Evolutionary conservation across 1,140 invertebrate genomes (phyloP).

Genomic region (Dryas iulia): DNA sequence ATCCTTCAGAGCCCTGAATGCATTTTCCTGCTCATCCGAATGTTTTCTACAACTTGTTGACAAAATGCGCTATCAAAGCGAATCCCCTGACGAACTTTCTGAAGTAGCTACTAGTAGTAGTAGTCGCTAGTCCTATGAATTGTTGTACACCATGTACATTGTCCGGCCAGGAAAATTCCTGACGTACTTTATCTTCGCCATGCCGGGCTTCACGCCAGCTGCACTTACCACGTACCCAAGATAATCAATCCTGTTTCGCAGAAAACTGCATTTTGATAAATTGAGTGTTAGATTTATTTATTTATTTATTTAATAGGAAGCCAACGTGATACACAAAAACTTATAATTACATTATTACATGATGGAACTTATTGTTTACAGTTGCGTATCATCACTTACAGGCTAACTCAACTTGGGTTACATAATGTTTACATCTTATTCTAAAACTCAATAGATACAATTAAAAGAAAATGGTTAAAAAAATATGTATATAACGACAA

Average conservation of each 20-base stretch:
- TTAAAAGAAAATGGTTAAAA: too few relatives aligned
- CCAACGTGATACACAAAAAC: too few relatives aligned
- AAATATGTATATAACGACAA: too few relatives aligned
- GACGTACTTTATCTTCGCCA: constrained; percentile 13
- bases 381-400: too few relatives aligned
- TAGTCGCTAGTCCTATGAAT: constrained; percentile 28
- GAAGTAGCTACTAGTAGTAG: too few relatives aligned
- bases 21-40: constrained; percentile 5
- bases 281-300: constrained; percentile 20
- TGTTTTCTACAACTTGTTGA: constrained; percentile 39
- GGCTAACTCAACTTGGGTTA: too few relatives aligned
- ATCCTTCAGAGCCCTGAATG: too few relatives aligned
- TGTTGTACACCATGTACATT: constrained; percentile 29
- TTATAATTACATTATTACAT: too few relatives aligned
- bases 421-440: too few relatives aligned
- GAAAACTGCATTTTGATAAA: constrained; percentile 14
- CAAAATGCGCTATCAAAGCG: constrained; percentile 36
- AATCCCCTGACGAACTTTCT: constrained; percentile 34
- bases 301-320: too few relatives aligned
- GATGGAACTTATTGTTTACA: too few relatives aligned
- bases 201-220: not conserved
- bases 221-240: constrained; percentile 6
- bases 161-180: constrained; percentile 34
- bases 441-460: too few relatives aligned
- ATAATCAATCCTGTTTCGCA: constrained; percentile 1